A percentile compares a stretch with the other conserved stretches of the same genome.
Evolutionary conservation across 2,888 invertebrate species (phyloP).

Genomic region (Tetheella fluctuosa): DNA sequence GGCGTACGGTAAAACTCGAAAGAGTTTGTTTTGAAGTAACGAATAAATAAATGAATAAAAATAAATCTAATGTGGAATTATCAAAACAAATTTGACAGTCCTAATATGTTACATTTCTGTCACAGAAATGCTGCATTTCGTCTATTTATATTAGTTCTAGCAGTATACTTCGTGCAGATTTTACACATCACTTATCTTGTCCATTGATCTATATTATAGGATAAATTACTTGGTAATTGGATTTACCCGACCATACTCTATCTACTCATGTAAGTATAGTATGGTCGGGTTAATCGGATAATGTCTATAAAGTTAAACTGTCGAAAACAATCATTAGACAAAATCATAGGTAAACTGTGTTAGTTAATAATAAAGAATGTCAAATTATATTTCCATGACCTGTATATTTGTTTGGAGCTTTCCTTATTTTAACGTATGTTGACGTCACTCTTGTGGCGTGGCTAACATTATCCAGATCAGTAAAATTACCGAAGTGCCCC

Average conservation of each 20-base stretch:
- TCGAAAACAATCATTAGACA: background rate
- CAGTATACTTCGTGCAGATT: background rate
- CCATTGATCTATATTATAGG: background rate
- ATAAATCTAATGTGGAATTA: too few species aligned
- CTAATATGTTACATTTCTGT: too few species aligned
- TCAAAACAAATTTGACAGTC: too few species aligned
- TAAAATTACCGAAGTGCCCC: conserved; percentile 3
- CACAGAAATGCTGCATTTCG: too few species aligned
- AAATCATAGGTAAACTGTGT: too few species aligned
- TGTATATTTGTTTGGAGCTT: background rate
- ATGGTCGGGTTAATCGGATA: too few species aligned
- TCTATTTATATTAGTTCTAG: background rate
- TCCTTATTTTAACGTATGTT: conserved; percentile 5
- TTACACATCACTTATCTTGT: background rate
- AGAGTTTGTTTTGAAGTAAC: too few species aligned
- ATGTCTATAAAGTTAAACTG: background rate
- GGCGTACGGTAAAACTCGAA: too few species aligned
- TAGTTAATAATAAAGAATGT: background rate
- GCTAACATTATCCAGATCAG: conserved; percentile 7
- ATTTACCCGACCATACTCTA: background rate
- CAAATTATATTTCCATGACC: background rate
- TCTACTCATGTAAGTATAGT: too few species aligned
- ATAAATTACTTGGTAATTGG: background rate
- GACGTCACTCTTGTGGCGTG: conserved; percentile 8
- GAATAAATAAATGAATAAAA: too few species aligned